Base-by-base conservation (phyloP, 2,113 vertebrate species). In the Circaetus cinerascens region DNA sequence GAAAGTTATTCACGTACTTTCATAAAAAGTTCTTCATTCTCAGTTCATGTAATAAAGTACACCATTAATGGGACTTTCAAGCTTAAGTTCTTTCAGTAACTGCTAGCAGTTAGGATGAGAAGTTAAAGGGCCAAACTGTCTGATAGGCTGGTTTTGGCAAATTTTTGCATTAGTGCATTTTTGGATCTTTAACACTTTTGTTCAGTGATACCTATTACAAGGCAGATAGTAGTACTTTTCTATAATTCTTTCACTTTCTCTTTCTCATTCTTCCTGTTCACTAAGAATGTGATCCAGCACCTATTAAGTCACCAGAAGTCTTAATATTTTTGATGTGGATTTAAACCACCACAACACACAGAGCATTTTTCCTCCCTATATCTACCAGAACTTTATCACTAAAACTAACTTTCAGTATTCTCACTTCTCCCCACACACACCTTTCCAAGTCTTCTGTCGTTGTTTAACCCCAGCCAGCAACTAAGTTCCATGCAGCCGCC, bases 331-430 rank as follows among this genome's bases (percentile, higher is more conserved):
- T 12, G 0, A 5, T 55, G 50, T 11, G 4, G 19, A 55, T 77
- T 92, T 74, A 77, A 69, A 48, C 3, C 6, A 46, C 27, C 11
- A 26, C 15, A 68, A 55, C 0, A 1, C 5, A 51, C 1, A 45
- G 11, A 81, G 12, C 1, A 43, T 20, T 78, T 80, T 75, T 32
- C 13, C 7, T 90, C n/a, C 26, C 9, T 80, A 8, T 63, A 53
- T 8, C 26, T 90, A 30, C 16, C 11, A 57, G 22, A 69, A 32
- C 9, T 45, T 88, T 57, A 82, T 43, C 13, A 56, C 8, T 46
- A 63, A 74, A 76, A 53, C 15, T 62, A 62, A 64, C 17, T 66
- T 79, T 93, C 27, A 46, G 8, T 32, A 57, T 38, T 48, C n/a
- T 62, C 10, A 21, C 3, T 78, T 55, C 16, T 77, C 6, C 34